Conservation (phyloP, 2,888 invertebrate genomes). For the Crepidodera aurea region DNA sequence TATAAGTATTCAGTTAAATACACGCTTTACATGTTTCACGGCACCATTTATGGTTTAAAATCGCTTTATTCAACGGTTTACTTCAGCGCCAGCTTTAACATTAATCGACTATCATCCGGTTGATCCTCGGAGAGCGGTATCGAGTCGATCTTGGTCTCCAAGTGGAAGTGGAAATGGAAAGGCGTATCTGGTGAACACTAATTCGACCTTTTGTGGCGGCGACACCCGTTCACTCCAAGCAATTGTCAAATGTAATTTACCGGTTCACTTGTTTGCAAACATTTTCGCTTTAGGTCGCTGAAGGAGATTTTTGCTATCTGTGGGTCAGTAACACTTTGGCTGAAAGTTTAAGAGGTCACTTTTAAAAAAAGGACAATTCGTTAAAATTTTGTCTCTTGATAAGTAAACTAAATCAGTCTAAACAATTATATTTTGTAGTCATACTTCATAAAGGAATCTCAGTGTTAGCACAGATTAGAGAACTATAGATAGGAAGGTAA, state of each 20-base stretch:
- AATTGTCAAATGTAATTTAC: conserved; percentile 59
- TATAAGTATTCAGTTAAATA: no score
- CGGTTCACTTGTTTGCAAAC: conserved; percentile 53
- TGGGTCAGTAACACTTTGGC: neutral
- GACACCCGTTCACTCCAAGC: conserved; percentile 45
- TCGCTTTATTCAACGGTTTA: neutral
- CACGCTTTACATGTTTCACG: no score
- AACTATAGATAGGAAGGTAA: no score
- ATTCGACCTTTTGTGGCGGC: conserved; percentile 42
- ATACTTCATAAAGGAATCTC: no score
- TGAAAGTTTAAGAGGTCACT: no score
- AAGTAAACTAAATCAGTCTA: no score
- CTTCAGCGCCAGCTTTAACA: neutral
- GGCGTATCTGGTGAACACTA: conserved; percentile 35
- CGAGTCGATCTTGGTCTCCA: conserved; percentile 51
- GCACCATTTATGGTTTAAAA: no score
- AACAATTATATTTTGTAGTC: no score
- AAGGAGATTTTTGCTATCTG: neutral
- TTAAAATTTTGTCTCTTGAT: no score
- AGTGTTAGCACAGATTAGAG: no score
- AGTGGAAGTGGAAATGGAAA: conserved; percentile 32
- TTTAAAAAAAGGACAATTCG: no score
- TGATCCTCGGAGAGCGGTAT: conserved; percentile 51
- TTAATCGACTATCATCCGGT: conserved; percentile 27
- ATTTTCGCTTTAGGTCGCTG: conserved; percentile 43